These are phyloP conservation scores for Rhorus exstirpatorius DNA, from an alignment of 2,888 invertebrate species.

Conservation along the genomic window DNA sequence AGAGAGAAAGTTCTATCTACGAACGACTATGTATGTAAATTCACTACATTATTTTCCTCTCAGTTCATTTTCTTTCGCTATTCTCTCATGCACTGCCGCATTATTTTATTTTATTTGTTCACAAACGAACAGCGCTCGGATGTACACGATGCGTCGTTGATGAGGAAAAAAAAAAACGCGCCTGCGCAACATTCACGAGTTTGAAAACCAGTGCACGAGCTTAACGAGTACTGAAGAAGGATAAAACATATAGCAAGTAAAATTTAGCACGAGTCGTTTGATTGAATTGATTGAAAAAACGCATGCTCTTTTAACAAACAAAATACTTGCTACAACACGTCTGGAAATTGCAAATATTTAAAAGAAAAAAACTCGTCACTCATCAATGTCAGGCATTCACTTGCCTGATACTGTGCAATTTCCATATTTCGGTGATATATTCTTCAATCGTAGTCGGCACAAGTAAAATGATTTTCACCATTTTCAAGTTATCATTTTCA, in stretches of 20 bases:
- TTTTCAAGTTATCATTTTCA: too few relatives aligned
- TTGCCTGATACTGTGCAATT: too few relatives aligned
- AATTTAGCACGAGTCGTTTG: conserved; percentile 19
- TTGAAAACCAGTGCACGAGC: background rate
- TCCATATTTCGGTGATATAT: too few relatives aligned
- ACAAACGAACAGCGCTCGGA: conserved; percentile 29
- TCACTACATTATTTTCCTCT: conserved; percentile 57
- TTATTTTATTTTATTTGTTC: conserved; percentile 36
- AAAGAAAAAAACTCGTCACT: too few relatives aligned
- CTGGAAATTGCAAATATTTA: too few relatives aligned
- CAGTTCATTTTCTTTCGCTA: conserved; percentile 15
- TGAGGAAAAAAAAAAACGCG: conserved; percentile 26
- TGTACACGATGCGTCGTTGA: conserved; percentile 17
- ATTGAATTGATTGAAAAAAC: too few relatives aligned
- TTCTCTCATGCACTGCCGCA: background rate
- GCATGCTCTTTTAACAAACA: too few relatives aligned
- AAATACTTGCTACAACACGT: conserved; percentile 8
- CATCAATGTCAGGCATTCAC: too few relatives aligned
- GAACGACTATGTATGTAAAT: conserved; percentile 51
- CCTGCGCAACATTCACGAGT: conserved; percentile 29
- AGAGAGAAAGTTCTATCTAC: conserved; percentile 26
- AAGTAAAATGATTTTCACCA: too few relatives aligned
- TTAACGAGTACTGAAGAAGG: conserved; percentile 22
- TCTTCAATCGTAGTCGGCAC: too few relatives aligned
- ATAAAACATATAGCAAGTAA: conserved; percentile 6